Evolutionary conservation across 2,797 vertebrate species (phyloP).

Genomic region (Psittacula echo): DNA sequence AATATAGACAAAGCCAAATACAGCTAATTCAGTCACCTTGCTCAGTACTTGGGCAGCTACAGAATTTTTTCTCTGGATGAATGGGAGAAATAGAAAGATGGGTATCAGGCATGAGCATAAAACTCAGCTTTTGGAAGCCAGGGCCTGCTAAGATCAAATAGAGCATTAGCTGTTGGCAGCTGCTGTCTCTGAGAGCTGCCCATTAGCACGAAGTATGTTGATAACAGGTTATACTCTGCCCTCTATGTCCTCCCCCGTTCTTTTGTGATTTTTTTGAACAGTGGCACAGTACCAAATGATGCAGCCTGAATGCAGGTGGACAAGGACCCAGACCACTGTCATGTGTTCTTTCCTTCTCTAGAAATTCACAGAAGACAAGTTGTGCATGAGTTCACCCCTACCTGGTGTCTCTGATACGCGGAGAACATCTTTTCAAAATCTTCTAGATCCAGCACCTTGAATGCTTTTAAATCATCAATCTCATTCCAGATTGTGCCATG

Average conservation of each 20-base stretch:
- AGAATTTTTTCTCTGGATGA: neutral
- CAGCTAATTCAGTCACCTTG: neutral
- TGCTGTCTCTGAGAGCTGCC: neutral
- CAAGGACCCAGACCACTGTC: neutral
- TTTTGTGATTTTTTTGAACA: neutral
- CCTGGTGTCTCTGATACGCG: slow-evolving; percentile 97
- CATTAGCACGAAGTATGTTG: neutral
- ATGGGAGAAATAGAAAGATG: neutral
- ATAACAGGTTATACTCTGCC: neutral
- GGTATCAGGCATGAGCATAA: neutral
- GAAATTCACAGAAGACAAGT: neutral
- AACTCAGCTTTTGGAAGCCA: neutral
- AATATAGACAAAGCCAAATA: neutral
- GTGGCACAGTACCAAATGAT: neutral
- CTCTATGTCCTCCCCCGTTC: neutral
- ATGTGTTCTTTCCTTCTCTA: neutral
- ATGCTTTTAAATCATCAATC: slow-evolving; percentile 92
- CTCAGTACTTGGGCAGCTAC: neutral
- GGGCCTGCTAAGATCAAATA: neutral
- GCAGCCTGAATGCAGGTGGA: neutral
- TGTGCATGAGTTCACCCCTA: slow-evolving; percentile 61
- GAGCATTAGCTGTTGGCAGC: neutral
- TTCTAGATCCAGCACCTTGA: slow-evolving; percentile 92
- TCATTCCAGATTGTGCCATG: slow-evolving; percentile 94
- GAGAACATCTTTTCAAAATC: slow-evolving; percentile 99